phyloP scores from a whole-genome alignment of 2,888 invertebrate genomes.

The Geophilus truncorum region DNA sequence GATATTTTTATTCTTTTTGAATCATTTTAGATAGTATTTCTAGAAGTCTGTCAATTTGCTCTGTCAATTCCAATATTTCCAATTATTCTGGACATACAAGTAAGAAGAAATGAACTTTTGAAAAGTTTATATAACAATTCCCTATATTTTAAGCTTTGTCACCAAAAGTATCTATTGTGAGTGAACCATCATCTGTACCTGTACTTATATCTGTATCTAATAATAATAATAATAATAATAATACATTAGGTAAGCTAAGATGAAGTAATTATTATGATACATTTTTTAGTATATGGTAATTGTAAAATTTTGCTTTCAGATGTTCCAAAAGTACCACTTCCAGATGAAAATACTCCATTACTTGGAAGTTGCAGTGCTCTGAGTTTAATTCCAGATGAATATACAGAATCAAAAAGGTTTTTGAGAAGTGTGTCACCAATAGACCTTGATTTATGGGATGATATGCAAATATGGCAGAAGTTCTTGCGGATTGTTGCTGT shows the following conservation, averaged over 20 bases:
- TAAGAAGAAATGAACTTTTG: no score
- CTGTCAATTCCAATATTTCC: neutral
- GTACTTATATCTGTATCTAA: no score
- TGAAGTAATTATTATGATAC: no score
- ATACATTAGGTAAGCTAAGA: neutral
- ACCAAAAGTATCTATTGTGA: neutral
- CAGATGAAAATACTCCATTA: neutral
- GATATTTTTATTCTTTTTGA: neutral
- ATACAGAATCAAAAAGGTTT: neutral
- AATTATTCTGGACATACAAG: neutral
- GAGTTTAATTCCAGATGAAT: neutral
- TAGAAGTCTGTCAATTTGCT: neutral
- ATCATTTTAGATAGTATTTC: neutral
- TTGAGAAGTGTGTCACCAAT: neutral
- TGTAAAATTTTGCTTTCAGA: neutral
- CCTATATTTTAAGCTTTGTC: no score
- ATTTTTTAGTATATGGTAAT: no score
- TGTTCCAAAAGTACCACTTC: neutral
- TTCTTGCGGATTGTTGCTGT: slow-evolving; percentile 51
- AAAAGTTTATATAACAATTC: no score
- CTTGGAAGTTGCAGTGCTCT: neutral
- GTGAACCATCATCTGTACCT: neutral
- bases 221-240: no score
- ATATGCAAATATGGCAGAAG: slow-evolving; percentile 41
- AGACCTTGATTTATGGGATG: slow-evolving; percentile 44